Evolutionary conservation across 1,140 invertebrate species (phyloP).

Genomic region (Monomorium pharaonis): DNA sequence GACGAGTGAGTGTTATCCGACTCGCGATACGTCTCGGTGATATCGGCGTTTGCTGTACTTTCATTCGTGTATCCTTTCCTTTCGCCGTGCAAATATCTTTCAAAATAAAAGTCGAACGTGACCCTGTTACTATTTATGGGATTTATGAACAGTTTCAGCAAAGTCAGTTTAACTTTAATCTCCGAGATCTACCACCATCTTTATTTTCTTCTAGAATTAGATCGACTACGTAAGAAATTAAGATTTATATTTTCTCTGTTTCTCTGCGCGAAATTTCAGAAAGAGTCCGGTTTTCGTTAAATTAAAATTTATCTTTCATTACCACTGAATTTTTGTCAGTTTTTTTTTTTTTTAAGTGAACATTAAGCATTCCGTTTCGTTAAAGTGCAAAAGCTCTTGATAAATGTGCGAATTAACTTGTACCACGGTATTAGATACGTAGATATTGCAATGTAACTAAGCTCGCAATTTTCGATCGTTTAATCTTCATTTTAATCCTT

Average conservation of each 20-base stretch:
- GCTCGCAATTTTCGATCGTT: background rate
- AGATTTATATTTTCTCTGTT: slow-evolving; percentile 19
- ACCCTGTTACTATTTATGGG: slow-evolving; percentile 48
- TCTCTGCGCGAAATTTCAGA: background rate
- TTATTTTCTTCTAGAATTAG: slow-evolving; percentile 30
- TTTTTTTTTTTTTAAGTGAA: background rate
- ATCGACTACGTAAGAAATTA: background rate
- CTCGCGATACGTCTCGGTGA: slow-evolving; percentile 28
- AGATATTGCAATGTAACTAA: background rate
- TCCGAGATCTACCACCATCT: slow-evolving; percentile 20
- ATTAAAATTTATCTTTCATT: background rate
- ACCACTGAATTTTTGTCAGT: background rate
- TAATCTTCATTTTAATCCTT: slow-evolving; percentile 8
- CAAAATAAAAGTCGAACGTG: slow-evolving; percentile 45
- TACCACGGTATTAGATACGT: background rate
- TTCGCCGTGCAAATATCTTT: slow-evolving; percentile 23
- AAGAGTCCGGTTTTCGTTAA: background rate
- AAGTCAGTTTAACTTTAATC: slow-evolving; percentile 43
- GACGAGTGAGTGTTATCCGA: slow-evolving; percentile 38
- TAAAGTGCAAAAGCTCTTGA: background rate
- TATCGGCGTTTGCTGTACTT: slow-evolving; percentile 40
- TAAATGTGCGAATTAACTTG: background rate
- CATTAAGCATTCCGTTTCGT: background rate
- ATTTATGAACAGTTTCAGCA: slow-evolving; percentile 40
- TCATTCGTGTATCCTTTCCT: slow-evolving; percentile 11